Percentiles rank a stretch among this genome's conserved stretches.
These are phyloP conservation scores for Alethe diademata DNA, from an alignment of 2,113 vertebrate genomes.

Conservation along the genomic window DNA sequence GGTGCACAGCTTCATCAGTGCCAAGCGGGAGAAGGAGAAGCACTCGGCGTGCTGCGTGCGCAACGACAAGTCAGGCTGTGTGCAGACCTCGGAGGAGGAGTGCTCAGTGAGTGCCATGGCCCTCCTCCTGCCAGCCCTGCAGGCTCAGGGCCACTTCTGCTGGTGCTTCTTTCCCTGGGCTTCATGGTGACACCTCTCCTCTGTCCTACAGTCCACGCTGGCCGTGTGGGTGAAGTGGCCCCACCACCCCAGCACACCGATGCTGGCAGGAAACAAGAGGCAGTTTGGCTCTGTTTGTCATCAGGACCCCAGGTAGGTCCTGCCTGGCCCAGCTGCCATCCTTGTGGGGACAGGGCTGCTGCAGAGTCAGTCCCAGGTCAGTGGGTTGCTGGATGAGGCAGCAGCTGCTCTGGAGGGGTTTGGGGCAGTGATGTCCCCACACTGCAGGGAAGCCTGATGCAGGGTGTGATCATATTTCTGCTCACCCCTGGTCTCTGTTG, in stretches of 20 bases:
- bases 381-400: background rate
- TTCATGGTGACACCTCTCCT: background rate
- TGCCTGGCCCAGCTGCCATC: background rate
- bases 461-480: background rate
- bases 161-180: background rate
- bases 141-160: background rate
- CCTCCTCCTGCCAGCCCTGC: background rate
- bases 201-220: slow-evolving; percentile 83
- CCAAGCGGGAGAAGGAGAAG: slow-evolving; percentile 86
- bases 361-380: background rate
- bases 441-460: background rate
- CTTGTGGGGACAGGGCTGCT: background rate
- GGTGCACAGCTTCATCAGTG: slow-evolving; percentile 87
- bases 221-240: slow-evolving; percentile 99
- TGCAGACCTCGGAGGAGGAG: slow-evolving; percentile 93
- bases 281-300: slow-evolving; percentile 93
- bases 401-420: background rate
- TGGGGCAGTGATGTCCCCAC: background rate
- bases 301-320: slow-evolving; percentile 91
- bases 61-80: slow-evolving; percentile 92
- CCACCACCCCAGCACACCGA: slow-evolving; percentile 82
- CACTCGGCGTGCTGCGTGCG: slow-evolving; percentile 95
- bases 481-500: background rate
- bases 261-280: slow-evolving; percentile 80
- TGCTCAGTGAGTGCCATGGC: slow-evolving; percentile 84